phyloP scores from a whole-genome alignment of 2,888 invertebrate species.

The Calameuta pallipes region DNA sequence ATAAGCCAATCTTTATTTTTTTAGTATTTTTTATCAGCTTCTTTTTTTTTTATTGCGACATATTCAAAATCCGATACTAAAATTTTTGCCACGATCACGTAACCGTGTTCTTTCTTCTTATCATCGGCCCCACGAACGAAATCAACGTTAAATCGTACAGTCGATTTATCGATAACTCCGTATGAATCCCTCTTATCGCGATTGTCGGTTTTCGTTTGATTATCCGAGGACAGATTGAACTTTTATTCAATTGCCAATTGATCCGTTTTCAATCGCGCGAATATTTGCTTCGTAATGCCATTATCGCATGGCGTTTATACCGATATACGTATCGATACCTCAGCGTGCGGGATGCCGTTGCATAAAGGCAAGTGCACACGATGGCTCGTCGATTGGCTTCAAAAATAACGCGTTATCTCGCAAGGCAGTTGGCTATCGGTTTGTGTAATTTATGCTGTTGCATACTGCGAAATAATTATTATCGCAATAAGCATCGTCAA shows the following conservation, averaged over 20 bases:
- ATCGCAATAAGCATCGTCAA: background rate
- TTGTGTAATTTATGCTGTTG: background rate
- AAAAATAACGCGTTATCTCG: background rate
- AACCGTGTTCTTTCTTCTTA: background rate
- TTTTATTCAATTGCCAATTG: background rate
- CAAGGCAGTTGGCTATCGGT: background rate
- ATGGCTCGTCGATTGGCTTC: background rate
- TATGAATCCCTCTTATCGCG: background rate
- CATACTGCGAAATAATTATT: background rate
- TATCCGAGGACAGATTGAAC: slow-evolving; percentile 37
- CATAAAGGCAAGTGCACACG: background rate
- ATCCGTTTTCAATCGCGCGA: background rate
- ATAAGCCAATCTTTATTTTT: too few species aligned
- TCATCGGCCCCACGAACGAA: background rate
- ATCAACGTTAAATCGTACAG: background rate
- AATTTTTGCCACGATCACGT: background rate
- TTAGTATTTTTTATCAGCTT: too few species aligned
- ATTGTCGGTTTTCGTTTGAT: slow-evolving; percentile 31
- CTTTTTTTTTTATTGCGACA: background rate
- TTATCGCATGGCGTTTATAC: background rate
- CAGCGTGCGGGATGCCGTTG: background rate
- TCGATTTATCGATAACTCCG: background rate
- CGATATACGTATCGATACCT: background rate
- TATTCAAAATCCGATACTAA: background rate
- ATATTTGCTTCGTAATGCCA: background rate